phyloP scores from a whole-genome alignment of 2,113 vertebrate genomes.

The Dromaius novaehollandiae region DNA sequence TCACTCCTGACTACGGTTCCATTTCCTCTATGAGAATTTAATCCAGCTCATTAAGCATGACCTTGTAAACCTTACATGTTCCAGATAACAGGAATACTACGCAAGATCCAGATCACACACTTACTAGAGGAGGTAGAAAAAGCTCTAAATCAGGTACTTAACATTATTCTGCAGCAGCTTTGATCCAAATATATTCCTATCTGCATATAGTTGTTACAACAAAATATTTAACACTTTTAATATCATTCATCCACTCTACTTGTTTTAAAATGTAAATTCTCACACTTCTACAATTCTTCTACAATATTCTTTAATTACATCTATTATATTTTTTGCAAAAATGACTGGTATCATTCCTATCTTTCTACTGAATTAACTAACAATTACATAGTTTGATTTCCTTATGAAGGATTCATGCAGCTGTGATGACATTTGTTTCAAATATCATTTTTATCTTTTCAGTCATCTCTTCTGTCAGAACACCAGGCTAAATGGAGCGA shows the following conservation, averaged over 20 bases:
- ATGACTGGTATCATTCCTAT: fast-evolving
- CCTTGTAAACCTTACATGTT: not conserved
- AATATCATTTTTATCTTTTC: not conserved
- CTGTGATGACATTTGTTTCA: not conserved
- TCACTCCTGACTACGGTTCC: not conserved
- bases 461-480: not conserved
- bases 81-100: not conserved
- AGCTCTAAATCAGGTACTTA: not conserved
- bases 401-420: not conserved
- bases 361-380: not conserved
- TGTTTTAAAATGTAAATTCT: not conserved
- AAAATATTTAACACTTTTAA: not conserved
- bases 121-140: not conserved
- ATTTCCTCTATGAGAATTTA: not conserved
- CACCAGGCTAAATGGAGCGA: fast-evolving
- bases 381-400: fast-evolving
- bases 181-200: not conserved
- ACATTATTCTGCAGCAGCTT: not conserved
- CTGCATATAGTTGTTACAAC: not conserved
- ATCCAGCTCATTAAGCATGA: not conserved
- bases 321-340: not conserved
- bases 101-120: not conserved
- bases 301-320: not conserved
- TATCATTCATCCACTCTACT: not conserved
- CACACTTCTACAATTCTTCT: not conserved